Evolutionary conservation across 1,140 invertebrate species (phyloP).

Genomic region (Neodiprion virginianus): DNA sequence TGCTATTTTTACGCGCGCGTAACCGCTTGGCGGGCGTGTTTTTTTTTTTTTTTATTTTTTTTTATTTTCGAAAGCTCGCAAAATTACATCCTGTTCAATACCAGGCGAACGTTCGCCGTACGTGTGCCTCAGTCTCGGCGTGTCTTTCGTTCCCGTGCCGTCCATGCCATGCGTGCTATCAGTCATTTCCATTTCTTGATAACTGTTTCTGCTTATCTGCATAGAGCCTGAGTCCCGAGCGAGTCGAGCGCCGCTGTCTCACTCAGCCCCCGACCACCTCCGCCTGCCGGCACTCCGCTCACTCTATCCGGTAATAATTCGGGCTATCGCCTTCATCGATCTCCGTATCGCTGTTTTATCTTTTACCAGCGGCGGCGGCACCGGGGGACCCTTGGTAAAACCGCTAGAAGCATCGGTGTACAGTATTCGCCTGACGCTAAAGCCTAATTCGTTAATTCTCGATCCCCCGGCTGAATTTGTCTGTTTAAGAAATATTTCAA

Average conservation of each 20-base stretch:
- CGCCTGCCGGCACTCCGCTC: slow-evolving; percentile 37
- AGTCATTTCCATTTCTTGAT: slow-evolving; percentile 64
- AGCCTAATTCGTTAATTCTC: no score
- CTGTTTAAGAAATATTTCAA: no score
- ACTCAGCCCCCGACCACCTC: slow-evolving; percentile 28
- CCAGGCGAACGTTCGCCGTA: no score
- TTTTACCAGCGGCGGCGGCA: slow-evolving; percentile 55
- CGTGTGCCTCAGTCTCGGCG: no score
- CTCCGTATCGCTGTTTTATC: slow-evolving; percentile 63
- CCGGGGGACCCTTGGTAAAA: slow-evolving; percentile 23
- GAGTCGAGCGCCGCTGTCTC: slow-evolving; percentile 29
- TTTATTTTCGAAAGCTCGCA: no score
- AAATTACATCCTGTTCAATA: no score
- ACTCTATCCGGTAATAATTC: slow-evolving; percentile 64
- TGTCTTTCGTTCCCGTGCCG: not conserved
- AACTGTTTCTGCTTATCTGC: slow-evolving; percentile 61
- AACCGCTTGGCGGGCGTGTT: no score
- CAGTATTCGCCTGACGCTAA: no score
- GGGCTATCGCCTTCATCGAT: slow-evolving; percentile 61
- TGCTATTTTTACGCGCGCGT: no score
- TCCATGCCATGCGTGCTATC: slow-evolving; percentile 43
- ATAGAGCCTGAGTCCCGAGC: slow-evolving; percentile 46
- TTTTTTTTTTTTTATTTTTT: no score
- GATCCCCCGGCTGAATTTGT: no score
- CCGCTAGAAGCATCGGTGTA: not conserved